A percentile compares a stretch with the other conserved stretches of the same genome.
Conservation (phyloP, 2,888 invertebrate species). For the Polydrusus cervinus region DNA sequence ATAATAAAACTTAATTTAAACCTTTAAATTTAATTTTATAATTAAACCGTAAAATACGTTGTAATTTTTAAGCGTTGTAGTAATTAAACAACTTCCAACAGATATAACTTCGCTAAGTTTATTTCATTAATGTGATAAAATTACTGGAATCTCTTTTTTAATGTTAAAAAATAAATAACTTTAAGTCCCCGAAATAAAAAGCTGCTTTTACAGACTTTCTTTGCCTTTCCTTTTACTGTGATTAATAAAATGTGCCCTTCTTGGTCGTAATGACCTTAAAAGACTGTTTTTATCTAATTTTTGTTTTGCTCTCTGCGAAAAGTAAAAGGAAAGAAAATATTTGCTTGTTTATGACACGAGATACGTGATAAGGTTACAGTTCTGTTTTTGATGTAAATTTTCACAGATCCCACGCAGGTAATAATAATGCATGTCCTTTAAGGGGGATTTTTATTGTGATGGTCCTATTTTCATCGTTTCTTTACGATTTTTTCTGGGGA, state of each 20-base stretch:
- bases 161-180: constrained; percentile 1
- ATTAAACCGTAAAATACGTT: neutral
- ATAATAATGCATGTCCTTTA: too few relatives aligned
- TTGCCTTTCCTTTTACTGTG: constrained; percentile 3
- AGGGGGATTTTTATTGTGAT: too few relatives aligned
- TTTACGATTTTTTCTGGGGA: too few relatives aligned
- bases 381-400: too few relatives aligned
- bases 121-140: neutral
- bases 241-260: constrained; percentile 12
- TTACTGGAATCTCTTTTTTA: neutral
- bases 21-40: too few relatives aligned
- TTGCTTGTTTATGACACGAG: neutral
- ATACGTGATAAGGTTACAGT: too few relatives aligned
- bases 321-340: constrained; percentile 4
- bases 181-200: neutral
- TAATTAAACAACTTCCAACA: neutral
- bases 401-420: too few relatives aligned
- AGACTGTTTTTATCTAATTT: constrained; percentile 4
- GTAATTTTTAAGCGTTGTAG: neutral
- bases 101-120: neutral
- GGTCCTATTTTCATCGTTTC: too few relatives aligned
- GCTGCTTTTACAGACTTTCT: neutral
- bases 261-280: constrained; percentile 2
- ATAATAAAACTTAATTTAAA: too few relatives aligned
- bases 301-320: neutral